These are phyloP conservation scores for Ancistrus triradiatus DNA, from an alignment of 2,113 vertebrate species.

Conservation along the genomic window DNA sequence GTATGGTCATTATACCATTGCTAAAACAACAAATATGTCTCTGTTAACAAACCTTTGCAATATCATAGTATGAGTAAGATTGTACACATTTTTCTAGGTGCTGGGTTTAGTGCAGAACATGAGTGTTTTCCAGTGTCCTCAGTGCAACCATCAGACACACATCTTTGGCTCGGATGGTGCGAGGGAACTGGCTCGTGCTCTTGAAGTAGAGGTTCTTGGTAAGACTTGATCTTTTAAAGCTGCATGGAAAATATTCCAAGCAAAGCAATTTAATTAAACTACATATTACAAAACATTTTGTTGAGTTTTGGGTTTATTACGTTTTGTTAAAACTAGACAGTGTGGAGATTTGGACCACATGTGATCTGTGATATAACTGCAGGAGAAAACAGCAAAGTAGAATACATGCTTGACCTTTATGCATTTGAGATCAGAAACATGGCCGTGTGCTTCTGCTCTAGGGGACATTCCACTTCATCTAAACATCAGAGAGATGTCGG, in stretches of 20 bases:
- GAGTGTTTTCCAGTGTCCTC: slow-evolving; percentile 95
- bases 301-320: no score
- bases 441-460: slow-evolving; percentile 48
- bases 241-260: neutral
- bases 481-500: slow-evolving; percentile 86
- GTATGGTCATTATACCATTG: no score
- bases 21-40: no score
- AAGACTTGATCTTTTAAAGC: slow-evolving; percentile 41
- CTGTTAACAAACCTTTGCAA: no score
- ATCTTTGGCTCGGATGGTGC: slow-evolving; percentile 91
- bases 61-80: no score
- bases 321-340: no score
- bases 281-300: no score
- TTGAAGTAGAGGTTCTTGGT: slow-evolving; percentile 84
- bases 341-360: no score
- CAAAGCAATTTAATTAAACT: neutral
- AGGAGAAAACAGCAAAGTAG: neutral
- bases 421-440: neutral
- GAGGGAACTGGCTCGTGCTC: slow-evolving; percentile 72
- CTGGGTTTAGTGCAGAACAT: slow-evolving; percentile 95
- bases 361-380: neutral
- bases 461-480: slow-evolving; percentile 91
- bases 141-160: slow-evolving; percentile 86
- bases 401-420: neutral
- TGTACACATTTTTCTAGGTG: slow-evolving; percentile 74